These are phyloP conservation scores for Microctonus brassicae DNA, from an alignment of 2,888 invertebrate species.

Conservation along the genomic window DNA sequence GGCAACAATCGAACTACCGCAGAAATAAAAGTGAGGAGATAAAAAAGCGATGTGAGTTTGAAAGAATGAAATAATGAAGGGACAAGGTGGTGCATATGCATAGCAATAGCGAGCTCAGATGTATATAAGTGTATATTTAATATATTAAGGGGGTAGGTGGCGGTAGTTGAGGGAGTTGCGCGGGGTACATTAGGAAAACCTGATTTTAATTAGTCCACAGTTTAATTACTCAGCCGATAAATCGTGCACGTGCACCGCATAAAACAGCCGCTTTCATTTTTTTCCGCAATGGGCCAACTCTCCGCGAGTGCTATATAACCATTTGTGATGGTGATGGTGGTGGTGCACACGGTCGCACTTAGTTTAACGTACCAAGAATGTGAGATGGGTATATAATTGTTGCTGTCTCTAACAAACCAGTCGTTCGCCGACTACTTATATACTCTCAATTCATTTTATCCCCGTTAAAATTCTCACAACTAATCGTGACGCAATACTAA, in stretches of 20 bases:
- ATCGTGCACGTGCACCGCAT: constrained; percentile 70
- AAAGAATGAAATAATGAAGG: constrained; percentile 21
- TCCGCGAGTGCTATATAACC: constrained; percentile 3
- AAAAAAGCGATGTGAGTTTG: neutral
- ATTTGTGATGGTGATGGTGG: constrained; percentile 20
- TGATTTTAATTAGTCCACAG: constrained; percentile 71
- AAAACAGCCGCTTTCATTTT: constrained; percentile 67
- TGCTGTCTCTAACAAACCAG: constrained; percentile 42
- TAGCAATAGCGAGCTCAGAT: constrained; percentile 30
- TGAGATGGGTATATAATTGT: constrained; percentile 60
- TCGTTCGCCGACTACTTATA: constrained; percentile 35
- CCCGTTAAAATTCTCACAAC: neutral
- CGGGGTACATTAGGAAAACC: constrained; percentile 67
- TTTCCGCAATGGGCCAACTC: constrained; percentile 12
- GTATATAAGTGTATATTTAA: constrained; percentile 40
- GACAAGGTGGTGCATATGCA: constrained; percentile 35
- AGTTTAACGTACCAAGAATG: constrained; percentile 63
- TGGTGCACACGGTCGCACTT: constrained; percentile 53
- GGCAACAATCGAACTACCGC: constrained; percentile 16
- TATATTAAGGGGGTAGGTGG: constrained; percentile 31
- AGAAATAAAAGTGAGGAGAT: constrained; percentile 15
- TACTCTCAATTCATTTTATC: constrained; percentile 26
- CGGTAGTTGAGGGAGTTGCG: constrained; percentile 20
- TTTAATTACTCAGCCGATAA: constrained; percentile 70
- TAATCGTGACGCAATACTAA: neutral